Conservation (phyloP, 2,113 vertebrate species). For the Grammomys surdaster region DNA sequence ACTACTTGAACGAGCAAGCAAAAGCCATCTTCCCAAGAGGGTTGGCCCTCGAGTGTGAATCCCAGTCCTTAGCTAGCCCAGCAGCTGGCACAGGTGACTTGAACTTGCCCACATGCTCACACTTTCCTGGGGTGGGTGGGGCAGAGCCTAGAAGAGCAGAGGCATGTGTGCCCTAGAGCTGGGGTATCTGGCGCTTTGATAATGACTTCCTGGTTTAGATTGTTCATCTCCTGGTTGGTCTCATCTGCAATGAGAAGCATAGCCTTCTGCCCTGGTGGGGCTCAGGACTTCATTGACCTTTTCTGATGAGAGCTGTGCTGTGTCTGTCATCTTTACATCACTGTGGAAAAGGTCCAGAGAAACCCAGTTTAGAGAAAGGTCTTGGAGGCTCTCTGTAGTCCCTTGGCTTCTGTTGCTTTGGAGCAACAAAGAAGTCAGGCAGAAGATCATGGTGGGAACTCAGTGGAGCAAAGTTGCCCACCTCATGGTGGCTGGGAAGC, state of each 20-base stretch:
- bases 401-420: background rate
- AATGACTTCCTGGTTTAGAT: background rate
- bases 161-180: background rate
- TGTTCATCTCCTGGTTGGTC: background rate
- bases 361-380: background rate
- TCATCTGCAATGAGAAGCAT: background rate
- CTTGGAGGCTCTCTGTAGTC: background rate
- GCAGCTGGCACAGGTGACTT: background rate
- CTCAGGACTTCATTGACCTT: background rate
- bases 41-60: background rate
- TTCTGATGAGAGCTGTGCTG: background rate
- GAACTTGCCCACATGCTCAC: background rate
- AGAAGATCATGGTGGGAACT: background rate
- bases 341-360: background rate
- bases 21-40: background rate
- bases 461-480: background rate
- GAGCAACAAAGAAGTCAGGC: background rate
- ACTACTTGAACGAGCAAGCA: background rate
- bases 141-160: background rate
- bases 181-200: rapidly evolving
- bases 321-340: background rate
- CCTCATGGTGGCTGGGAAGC: background rate
- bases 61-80: background rate
- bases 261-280: no score
- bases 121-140: background rate